Base-by-base conservation (phyloP, 2,888 invertebrate species). In the Lithophane leautieri region DNA sequence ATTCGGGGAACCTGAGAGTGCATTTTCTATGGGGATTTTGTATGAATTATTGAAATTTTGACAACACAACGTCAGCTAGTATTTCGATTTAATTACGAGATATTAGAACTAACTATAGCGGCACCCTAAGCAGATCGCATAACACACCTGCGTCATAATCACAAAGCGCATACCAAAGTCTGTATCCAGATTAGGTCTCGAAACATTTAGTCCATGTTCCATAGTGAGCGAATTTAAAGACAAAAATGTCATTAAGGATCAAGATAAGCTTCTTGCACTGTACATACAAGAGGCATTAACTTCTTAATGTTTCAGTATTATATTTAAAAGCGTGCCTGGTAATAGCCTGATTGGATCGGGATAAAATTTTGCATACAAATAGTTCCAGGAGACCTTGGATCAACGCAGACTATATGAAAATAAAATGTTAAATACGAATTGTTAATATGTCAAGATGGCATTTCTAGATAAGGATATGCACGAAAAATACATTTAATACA, bases 291-390 rank as follows among this genome's bases (percentile, higher is more conserved):
- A 80, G 34, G 25, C 75, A 76, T 81, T 78, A 82, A 73, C 75
- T 78, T 73, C 62, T 72, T 79, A 82, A 82, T 73, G 82, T 76
- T 81, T 69, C 72, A 74, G 72, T 67, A 52, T 61, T 61, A 60
- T 71, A 82, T 69, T 70, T 78, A 82, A 82, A 82, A 79, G 77
- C 71, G 79, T 82, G 75, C 66, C 76, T 76, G 54, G 50, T 71
- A 72, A 78, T 74, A 76, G 69, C 44, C 73, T 34, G 83, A 82
- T 80, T 72, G 71, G 69, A 73, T 82, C 73, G 28, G 61, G 66
- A 76, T 76, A 85, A 76, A 42, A 68, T 74, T 85, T 80, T 79
- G 83, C 86, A 85, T 82, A 72, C 69, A 79, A 85, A 85, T 84
- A 85, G 76, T 79, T 47, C 72, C 71, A 74, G 34, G 56, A 76